Evolutionary conservation across 37 sponge, comb jelly and placozoan genomes (phyloP).

Genomic region (Crambe crambe): DNA sequence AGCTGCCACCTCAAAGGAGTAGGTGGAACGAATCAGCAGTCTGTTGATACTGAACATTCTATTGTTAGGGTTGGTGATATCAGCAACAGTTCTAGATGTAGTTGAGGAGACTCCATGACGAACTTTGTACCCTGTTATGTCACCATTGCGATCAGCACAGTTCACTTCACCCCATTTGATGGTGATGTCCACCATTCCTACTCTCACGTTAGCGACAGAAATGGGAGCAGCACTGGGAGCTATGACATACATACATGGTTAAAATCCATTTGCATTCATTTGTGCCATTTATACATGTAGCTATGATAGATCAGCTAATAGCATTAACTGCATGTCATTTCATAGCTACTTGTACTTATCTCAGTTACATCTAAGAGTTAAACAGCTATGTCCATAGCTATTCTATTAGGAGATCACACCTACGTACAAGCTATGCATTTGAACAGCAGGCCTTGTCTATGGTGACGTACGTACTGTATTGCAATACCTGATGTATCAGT

Average conservation of each 20-base stretch:
- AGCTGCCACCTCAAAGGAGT: constrained; percentile 20
- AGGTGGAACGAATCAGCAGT: neutral
- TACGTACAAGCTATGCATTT: too few species aligned
- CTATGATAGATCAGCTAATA: too few species aligned
- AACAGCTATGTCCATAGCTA: too few species aligned
- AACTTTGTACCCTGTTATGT: constrained; percentile 32
- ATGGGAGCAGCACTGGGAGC: constrained; percentile 35
- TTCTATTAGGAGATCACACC: too few species aligned
- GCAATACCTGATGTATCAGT: neutral
- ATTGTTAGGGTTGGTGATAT: neutral
- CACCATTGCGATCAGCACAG: constrained; percentile 37
- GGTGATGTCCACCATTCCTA: neutral
- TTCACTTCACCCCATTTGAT: constrained; percentile 26
- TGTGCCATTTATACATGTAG: neutral
- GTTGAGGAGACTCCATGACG: neutral
- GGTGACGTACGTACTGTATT: too few species aligned
- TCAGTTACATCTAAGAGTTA: too few species aligned
- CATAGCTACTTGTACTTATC: too few species aligned
- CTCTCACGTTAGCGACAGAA: neutral
- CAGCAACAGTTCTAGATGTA: neutral
- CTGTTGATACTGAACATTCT: constrained; percentile 3
- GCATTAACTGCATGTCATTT: too few species aligned
- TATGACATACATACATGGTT: neutral
- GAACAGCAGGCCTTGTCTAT: too few species aligned
- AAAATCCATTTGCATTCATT: too few species aligned